Percentiles rank a stretch among this genome's conserved stretches.
phyloP scores from a whole-genome alignment of 2,888 invertebrate genomes.

The Ernsta delagoae region DNA sequence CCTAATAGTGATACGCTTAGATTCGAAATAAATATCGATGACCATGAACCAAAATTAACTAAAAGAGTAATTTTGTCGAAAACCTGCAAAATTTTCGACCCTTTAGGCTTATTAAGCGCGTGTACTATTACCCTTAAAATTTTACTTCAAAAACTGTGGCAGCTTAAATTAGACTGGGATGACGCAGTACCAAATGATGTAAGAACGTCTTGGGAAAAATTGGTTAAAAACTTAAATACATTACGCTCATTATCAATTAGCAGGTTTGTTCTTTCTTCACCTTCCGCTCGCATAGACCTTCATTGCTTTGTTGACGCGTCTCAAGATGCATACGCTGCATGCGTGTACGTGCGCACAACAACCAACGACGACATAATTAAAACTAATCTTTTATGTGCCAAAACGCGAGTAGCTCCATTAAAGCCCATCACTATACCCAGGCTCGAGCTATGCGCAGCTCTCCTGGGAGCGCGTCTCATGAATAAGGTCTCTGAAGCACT shows the following conservation, averaged over 20 bases:
- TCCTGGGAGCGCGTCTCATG: too few species aligned
- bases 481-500: too few species aligned
- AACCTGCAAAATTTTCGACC: constrained; percentile 1
- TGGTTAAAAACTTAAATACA: constrained; percentile 8
- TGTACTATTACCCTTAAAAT: constrained; percentile 12
- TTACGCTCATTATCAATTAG: not conserved
- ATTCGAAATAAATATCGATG: not conserved
- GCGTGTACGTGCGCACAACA: constrained; percentile 34
- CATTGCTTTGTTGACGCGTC: constrained; percentile 43
- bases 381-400: constrained; percentile 30
- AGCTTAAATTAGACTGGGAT: constrained; percentile 10
- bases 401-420: constrained; percentile 33
- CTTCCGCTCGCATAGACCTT: not conserved
- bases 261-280: not conserved
- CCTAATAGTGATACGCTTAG: not conserved
- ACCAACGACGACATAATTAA: not conserved
- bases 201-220: not conserved
- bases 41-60: not conserved
- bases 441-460: too few species aligned
- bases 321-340: constrained; percentile 36
- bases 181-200: not conserved
- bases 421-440: constrained; percentile 29
- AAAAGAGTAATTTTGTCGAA: not conserved
- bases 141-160: constrained; percentile 6
- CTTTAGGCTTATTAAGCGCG: not conserved